A percentile compares a stretch with the other conserved stretches of the same genome.
These are phyloP conservation scores for Garra rufa DNA, from an alignment of 2,113 vertebrate genomes.

Conservation along the genomic window DNA sequence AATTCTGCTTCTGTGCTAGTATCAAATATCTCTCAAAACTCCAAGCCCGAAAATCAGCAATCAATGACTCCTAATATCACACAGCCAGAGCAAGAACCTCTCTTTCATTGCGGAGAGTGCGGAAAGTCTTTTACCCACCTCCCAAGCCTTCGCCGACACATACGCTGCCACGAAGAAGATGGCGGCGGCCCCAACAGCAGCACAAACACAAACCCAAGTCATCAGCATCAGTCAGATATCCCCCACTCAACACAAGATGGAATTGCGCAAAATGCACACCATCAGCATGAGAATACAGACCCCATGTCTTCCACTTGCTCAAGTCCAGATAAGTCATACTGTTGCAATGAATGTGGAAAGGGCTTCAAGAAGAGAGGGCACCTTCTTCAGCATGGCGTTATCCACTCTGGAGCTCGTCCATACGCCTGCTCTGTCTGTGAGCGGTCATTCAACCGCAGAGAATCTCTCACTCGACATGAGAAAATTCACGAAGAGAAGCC, in stretches of 20 bases:
- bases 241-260: slow-evolving; percentile 66
- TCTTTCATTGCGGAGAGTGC: slow-evolving; percentile 81
- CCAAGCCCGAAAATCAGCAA: slow-evolving; percentile 71
- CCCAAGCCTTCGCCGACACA: slow-evolving; percentile 77
- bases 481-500: slow-evolving; percentile 90
- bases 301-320: slow-evolving; percentile 68
- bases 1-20: slow-evolving; percentile 77
- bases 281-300: slow-evolving; percentile 58
- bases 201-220: slow-evolving; percentile 67
- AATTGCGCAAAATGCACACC: slow-evolving; percentile 56
- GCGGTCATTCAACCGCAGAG: slow-evolving; percentile 90
- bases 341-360: slow-evolving; percentile 89
- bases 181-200: slow-evolving; percentile 64
- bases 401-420: slow-evolving; percentile 89
- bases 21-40: slow-evolving; percentile 72
- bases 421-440: slow-evolving; percentile 86
- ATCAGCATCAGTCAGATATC: slow-evolving; percentile 61
- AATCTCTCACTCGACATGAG: slow-evolving; percentile 89
- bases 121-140: slow-evolving; percentile 82
- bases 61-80: slow-evolving; percentile 63
- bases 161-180: slow-evolving; percentile 77
- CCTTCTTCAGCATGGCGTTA: slow-evolving; percentile 92
- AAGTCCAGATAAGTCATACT: slow-evolving; percentile 78
- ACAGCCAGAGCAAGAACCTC: slow-evolving; percentile 73
- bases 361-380: slow-evolving; percentile 91